Conservation (phyloP, 53 echinoderm and acorn worm genomes). For the Echinarachnius parma region DNA sequence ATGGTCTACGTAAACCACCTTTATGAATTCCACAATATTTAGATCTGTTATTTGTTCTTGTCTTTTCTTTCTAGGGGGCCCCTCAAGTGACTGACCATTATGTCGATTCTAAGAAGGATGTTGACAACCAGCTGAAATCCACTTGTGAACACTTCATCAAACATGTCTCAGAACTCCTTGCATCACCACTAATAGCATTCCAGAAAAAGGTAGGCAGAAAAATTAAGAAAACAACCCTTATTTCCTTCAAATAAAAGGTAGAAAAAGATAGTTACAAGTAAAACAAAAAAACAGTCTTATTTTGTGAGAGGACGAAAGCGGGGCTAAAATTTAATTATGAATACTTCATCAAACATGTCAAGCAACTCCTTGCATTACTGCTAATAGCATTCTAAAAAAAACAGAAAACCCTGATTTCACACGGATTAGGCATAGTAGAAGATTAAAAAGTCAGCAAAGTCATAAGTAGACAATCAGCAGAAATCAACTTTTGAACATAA, state of each 20-base stretch:
- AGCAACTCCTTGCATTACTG: constrained; percentile 61
- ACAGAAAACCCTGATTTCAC: too few species aligned
- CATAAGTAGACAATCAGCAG: too few species aligned
- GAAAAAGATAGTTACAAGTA: too few species aligned
- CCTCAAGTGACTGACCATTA: constrained; percentile 93
- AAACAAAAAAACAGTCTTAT: too few species aligned
- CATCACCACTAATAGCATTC: constrained; percentile 76
- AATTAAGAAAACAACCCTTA: too few species aligned
- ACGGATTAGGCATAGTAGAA: too few species aligned
- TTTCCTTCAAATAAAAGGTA: too few species aligned
- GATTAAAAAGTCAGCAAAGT: too few species aligned
- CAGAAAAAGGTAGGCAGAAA: constrained; percentile 90
- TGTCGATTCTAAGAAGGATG: constrained; percentile 96
- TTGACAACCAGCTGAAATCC: constrained; percentile 92
- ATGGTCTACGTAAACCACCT: too few species aligned
- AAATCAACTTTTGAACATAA: constrained; percentile 88
- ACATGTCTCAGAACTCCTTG: constrained; percentile 62
- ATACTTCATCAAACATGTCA: constrained; percentile 75
- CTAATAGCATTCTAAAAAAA: constrained; percentile 78
- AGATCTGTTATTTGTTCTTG: background rate
- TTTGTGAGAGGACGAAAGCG: too few species aligned
- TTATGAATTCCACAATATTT: too few species aligned
- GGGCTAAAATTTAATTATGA: constrained; percentile 93
- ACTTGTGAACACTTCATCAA: constrained; percentile 91
- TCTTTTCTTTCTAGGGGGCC: constrained; percentile 61